A percentile compares a stretch with the other conserved stretches of the same genome.
phyloP scores from a whole-genome alignment of 1,140 invertebrate genomes.

The Heterodera carotae region DNA sequence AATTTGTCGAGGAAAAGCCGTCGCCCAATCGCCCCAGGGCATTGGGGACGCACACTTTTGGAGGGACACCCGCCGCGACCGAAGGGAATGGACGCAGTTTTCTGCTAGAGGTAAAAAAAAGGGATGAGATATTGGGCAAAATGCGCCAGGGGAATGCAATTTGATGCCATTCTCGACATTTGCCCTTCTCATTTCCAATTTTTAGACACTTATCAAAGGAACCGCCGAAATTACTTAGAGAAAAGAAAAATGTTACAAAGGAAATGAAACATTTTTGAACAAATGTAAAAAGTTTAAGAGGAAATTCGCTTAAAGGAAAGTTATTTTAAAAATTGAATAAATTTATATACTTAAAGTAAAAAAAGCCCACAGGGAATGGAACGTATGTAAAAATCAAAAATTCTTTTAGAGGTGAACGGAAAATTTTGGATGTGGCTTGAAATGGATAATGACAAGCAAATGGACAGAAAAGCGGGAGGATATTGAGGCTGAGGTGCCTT shows the following conservation, averaged over 20 bases:
- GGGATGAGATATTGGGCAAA: not conserved
- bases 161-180: not conserved
- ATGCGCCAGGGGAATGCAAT: not conserved
- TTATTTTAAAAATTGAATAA: not conserved
- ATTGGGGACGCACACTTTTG: not conserved
- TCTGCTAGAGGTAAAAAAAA: not conserved
- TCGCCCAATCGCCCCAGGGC: constrained; percentile 2
- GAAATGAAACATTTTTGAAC: not conserved
- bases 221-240: not conserved
- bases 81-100: not conserved
- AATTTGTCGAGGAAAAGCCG: constrained; percentile 2
- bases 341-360: not conserved
- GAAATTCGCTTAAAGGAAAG: not conserved
- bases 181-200: too few relatives aligned
- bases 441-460: constrained; percentile 34
- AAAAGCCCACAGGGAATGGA: not conserved
- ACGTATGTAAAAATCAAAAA: not conserved
- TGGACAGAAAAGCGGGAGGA: constrained; percentile 17
- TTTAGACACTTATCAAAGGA: not conserved
- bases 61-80: not conserved
- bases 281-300: not conserved
- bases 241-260: not conserved
- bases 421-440: not conserved
- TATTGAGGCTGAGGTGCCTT: not conserved
- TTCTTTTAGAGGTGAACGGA: not conserved